Evolutionary conservation across 2,888 invertebrate genomes (phyloP).

Genomic region (Bursaphelenchus okinawaensis): DNA sequence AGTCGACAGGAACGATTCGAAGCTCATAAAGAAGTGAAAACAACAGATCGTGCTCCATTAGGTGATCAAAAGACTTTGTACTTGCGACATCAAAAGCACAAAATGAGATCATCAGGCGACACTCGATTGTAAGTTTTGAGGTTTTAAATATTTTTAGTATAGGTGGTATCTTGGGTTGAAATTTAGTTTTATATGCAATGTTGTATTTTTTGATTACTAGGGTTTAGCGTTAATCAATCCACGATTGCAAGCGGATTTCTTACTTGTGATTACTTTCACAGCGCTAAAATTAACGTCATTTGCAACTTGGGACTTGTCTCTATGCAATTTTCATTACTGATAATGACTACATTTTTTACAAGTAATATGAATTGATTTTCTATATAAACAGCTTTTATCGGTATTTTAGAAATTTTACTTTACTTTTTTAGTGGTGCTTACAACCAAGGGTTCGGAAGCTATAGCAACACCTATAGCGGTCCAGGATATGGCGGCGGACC

Average conservation of each 20-base stretch:
- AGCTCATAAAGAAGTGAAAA: neutral
- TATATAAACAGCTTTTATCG: no score
- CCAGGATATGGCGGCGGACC: neutral
- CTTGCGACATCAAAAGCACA: neutral
- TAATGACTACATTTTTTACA: neutral
- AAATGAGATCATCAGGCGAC: neutral
- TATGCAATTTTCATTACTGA: neutral
- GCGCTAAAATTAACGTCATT: neutral
- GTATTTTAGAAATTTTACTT: no score
- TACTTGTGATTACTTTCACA: neutral
- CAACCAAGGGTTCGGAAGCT: neutral
- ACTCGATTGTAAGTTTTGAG: neutral
- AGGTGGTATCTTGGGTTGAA: no score
- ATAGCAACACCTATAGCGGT: neutral
- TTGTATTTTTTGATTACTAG: neutral
- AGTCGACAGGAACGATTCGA: neutral
- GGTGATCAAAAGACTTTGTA: neutral
- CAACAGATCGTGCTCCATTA: neutral
- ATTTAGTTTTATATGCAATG: no score
- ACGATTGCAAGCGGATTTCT: neutral
- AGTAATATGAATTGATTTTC: neutral
- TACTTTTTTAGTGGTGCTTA: neutral
- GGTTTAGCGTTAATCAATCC: neutral
- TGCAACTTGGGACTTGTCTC: neutral
- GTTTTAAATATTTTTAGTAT: neutral